Base-by-base conservation (phyloP, 2,888 invertebrate genomes). In the Leptinotarsa rubiginosa region DNA sequence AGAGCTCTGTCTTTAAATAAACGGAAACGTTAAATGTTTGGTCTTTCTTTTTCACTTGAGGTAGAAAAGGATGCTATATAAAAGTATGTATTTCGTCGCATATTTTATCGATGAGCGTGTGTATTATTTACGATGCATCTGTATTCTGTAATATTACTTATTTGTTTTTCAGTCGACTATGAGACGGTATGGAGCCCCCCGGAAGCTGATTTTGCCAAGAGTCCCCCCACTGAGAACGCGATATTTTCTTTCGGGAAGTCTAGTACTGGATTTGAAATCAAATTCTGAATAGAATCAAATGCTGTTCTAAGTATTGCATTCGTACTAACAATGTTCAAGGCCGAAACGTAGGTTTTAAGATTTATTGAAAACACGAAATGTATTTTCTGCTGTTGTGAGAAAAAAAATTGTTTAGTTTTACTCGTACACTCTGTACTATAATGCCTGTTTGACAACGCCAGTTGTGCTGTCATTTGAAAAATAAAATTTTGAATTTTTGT, bases 231-330 rank as follows among this genome's bases (percentile, higher is more conserved):
- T 31, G 68, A 68, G n/a, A 68, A n/a, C 25, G 31, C 68, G 7
- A 54, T 74, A 25, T 74, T 74, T 65, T 65, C 74, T 47, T 74
- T 74, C 41, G 71, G 56, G 4, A 65, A 73, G 25, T 47, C 62
- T 18, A 66, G 50, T 64, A 25, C 68, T 25, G 47, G 41, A 49
- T 75, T 75, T 69, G 62, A 68, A 59, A 73, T 75, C 47, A 74
- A 71, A 13, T 74, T 69, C 47, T 69, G 12, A 69, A 20, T 15
- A 16, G 3, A 16, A 65, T 25, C 3, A 41, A 41, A 41, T 10
- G 41, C 41, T 41, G 41, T 41, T 41, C 41, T 41, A 2, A 10
- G 41, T 41, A 41, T 41, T 41, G 41, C 41, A 41, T 41, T 41
- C 41, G 10, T 41, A 10, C 41, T 41, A 41, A 41, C 41, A 41